phyloP scores from a whole-genome alignment of 1,140 invertebrate genomes.

The Lordiphosa collinella region DNA sequence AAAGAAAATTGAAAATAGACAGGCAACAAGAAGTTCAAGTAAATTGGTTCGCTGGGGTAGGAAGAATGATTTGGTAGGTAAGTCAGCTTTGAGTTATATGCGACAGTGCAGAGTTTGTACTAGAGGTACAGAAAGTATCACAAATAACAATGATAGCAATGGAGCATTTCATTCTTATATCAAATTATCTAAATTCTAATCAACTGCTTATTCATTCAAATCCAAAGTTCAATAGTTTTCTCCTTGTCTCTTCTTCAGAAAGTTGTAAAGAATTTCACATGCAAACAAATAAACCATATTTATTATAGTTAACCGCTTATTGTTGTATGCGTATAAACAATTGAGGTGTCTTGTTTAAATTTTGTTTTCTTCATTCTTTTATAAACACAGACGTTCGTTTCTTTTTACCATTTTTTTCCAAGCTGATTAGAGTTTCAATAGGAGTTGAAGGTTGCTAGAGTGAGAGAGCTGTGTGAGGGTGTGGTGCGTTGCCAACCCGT shows the following conservation, averaged over 20 bases:
- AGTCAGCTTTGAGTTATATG: too few relatives aligned
- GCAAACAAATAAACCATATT: slow-evolving; percentile 20
- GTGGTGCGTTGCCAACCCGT: slow-evolving; percentile 26
- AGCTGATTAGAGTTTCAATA: slow-evolving; percentile 57
- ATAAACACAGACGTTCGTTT: slow-evolving; percentile 62
- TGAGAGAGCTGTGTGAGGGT: slow-evolving; percentile 15
- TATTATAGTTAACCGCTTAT: slow-evolving; percentile 3
- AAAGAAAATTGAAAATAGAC: slow-evolving; percentile 70
- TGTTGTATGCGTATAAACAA: slow-evolving; percentile 37
- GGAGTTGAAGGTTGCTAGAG: slow-evolving; percentile 9
- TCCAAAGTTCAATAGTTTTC: too few relatives aligned
- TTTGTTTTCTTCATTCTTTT: slow-evolving; percentile 31
- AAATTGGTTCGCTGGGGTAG: too few relatives aligned
- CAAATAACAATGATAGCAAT: too few relatives aligned
- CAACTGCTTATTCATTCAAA: too few relatives aligned
- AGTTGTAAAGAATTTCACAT: slow-evolving; percentile 37
- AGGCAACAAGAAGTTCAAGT: slow-evolving; percentile 2
- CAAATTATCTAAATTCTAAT: too few relatives aligned
- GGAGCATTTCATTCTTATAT: too few relatives aligned
- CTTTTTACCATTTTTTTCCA: slow-evolving; percentile 18
- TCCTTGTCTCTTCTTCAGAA: slow-evolving; percentile 1
- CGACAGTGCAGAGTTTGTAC: too few relatives aligned
- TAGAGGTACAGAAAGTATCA: too few relatives aligned
- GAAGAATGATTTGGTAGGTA: too few relatives aligned
- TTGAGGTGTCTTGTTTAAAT: slow-evolving; percentile 25